Conservation (phyloP, 2,113 vertebrate genomes). For the Mungos mungo region DNA sequence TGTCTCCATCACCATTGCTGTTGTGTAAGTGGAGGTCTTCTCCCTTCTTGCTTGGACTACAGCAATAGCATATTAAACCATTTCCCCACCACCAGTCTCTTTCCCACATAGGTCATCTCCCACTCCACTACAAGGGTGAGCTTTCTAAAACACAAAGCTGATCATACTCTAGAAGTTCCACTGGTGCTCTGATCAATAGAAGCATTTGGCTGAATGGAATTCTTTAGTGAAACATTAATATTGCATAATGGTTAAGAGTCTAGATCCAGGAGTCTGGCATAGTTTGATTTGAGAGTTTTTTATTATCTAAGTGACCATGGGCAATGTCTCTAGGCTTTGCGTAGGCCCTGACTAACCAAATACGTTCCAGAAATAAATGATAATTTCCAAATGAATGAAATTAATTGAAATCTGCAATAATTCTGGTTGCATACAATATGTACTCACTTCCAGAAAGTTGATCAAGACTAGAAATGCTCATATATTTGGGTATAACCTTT, state of each 20-base stretch:
- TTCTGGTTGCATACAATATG: neutral
- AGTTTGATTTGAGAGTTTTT: neutral
- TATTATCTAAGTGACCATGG: neutral
- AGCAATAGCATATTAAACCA: neutral
- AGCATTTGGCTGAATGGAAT: neutral
- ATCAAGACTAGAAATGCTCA: constrained; percentile 56
- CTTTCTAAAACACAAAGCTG: neutral
- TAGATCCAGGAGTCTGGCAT: neutral
- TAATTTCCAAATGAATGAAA: neutral
- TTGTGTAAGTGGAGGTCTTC: neutral
- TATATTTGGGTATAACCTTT: constrained; percentile 63
- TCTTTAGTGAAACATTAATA: constrained; percentile 2
- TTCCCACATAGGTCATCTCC: neutral
- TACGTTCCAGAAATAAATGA: constrained; percentile 2
- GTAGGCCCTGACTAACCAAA: neutral
- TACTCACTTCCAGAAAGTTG: neutral
- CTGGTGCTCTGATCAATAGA: neutral
- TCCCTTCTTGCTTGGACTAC: neutral
- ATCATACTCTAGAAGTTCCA: constrained; percentile 16
- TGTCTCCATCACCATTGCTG: neutral
- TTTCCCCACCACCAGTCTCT: neutral
- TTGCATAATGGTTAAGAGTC: neutral
- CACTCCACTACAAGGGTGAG: neutral
- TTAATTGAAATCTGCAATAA: neutral
- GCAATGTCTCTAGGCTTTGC: neutral